A percentile compares a stretch with the other conserved stretches of the same genome.
phyloP scores from a whole-genome alignment of 2,888 invertebrate genomes.

The Nephrocerus scutellatus region DNA sequence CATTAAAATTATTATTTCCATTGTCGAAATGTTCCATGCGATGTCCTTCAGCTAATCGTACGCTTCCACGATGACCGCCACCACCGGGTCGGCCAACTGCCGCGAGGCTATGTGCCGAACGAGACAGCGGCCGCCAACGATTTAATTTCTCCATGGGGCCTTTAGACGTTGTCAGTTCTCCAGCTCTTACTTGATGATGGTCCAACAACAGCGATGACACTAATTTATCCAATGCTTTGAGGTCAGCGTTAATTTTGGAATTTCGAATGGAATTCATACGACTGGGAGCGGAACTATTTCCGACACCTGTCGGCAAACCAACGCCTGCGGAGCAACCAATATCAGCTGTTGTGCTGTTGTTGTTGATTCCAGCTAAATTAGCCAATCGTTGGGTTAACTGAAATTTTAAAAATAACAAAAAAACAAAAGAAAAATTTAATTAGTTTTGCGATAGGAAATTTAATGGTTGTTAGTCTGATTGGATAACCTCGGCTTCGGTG shows the following conservation, averaged over 20 bases:
- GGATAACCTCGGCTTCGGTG: too few relatives aligned
- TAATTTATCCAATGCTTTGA: conserved; percentile 58
- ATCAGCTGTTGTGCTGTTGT: conserved; percentile 16
- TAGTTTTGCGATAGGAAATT: conserved; percentile 13
- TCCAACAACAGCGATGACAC: conserved; percentile 56
- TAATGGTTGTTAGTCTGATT: too few relatives aligned
- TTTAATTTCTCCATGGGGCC: conserved; percentile 32
- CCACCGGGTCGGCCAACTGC: conserved; percentile 21
- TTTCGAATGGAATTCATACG: conserved; percentile 39
- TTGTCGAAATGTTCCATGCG: too few relatives aligned
- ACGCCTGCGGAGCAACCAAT: conserved; percentile 3
- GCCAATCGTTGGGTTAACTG: conserved; percentile 43
- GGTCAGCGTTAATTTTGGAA: conserved; percentile 52
- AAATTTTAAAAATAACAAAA: conserved; percentile 7
- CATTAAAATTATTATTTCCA: conserved; percentile 22
- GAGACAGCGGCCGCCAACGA: conserved; percentile 45
- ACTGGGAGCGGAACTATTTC: conserved; percentile 27
- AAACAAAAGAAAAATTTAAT: conserved; percentile 11
- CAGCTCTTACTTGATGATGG: conserved; percentile 21
- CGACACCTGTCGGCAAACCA: too few relatives aligned
- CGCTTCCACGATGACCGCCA: conserved; percentile 10
- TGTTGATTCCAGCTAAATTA: conserved; percentile 38
- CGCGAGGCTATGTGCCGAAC: conserved; percentile 40
- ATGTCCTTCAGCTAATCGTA: too few relatives aligned
- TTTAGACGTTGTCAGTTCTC: conserved; percentile 14